Conservation (phyloP, 2,113 vertebrate genomes). For the Cochlearius cochlearius region DNA sequence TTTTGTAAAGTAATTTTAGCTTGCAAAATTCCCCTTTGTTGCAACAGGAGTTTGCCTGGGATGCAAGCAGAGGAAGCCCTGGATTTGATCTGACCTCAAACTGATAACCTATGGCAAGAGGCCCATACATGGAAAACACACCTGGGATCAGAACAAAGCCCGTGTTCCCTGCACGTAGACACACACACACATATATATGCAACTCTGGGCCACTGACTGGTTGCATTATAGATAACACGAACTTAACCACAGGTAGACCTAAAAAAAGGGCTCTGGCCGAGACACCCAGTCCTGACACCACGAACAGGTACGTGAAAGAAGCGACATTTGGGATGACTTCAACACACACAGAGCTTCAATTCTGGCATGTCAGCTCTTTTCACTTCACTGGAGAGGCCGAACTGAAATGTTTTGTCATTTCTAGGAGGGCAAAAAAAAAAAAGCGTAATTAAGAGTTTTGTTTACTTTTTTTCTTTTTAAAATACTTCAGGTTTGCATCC, state of each 20-base stretch:
- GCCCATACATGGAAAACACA: fast-evolving
- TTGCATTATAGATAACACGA: not conserved
- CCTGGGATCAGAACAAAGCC: not conserved
- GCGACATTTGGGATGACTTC: not conserved
- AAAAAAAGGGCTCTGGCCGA: not conserved
- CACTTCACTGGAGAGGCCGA: not conserved
- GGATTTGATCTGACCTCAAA: not conserved
- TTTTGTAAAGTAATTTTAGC: not conserved
- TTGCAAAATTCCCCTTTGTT: not conserved
- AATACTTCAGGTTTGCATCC: not conserved
- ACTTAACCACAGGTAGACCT: too few species aligned
- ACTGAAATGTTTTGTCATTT: not conserved
- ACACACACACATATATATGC: too few species aligned
- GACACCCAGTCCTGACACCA: not conserved
- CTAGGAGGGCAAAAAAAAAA: not conserved
- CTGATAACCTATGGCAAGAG: not conserved
- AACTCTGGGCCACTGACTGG: not conserved
- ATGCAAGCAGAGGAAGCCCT: not conserved
- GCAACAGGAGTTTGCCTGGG: not conserved
- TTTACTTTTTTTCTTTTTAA: not conserved
- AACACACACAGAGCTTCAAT: not conserved
- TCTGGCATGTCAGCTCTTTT: not conserved
- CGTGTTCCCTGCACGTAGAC: not conserved
- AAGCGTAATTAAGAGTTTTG: not conserved
- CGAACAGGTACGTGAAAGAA: fast-evolving